phyloP scores from a whole-genome alignment of 1,140 invertebrate species.

The Bicyclus anynana region DNA sequence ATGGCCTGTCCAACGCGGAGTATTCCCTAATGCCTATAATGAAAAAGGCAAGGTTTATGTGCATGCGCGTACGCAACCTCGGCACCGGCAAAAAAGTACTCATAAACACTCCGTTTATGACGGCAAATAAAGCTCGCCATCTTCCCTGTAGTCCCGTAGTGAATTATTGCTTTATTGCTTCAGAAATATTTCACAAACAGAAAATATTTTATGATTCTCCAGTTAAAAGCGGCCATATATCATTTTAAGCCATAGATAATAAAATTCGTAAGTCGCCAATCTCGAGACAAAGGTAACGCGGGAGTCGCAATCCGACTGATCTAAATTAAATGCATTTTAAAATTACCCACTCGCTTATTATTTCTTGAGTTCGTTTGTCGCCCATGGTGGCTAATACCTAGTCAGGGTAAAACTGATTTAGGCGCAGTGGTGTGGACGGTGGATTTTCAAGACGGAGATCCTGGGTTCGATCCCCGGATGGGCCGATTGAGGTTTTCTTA shows the following conservation, averaged over 20 bases:
- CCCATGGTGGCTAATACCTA: not conserved
- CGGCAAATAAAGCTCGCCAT: slow-evolving; percentile 73
- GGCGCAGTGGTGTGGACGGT: too few relatives aligned
- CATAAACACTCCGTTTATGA: slow-evolving; percentile 73
- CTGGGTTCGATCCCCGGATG: too few relatives aligned
- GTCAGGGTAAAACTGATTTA: too few relatives aligned
- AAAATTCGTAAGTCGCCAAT: slow-evolving; percentile 74
- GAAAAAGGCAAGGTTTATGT: slow-evolving; percentile 58
- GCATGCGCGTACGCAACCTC: slow-evolving; percentile 42
- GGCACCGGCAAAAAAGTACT: slow-evolving; percentile 64
- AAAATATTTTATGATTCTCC: slow-evolving; percentile 77
- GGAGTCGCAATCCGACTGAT: slow-evolving; percentile 33
- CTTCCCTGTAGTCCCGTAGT: slow-evolving; percentile 73
- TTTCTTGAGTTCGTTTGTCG: not conserved
- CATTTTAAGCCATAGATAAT: slow-evolving; percentile 77
- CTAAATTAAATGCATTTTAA: slow-evolving; percentile 29
- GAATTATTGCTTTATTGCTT: slow-evolving; percentile 77
- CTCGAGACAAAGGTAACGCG: slow-evolving; percentile 57
- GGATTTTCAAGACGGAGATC: too few relatives aligned
- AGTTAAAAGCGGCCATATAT: slow-evolving; percentile 73
- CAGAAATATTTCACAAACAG: slow-evolving; percentile 77
- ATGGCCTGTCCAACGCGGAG: not conserved
- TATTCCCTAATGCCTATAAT: slow-evolving; percentile 29
- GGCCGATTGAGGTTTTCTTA: too few relatives aligned
- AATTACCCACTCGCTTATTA: not conserved